Evolutionary conservation across 2,888 invertebrate species (phyloP), one percentile per base, ranked within the genome.

Genomic region (Candidula unifasciata): DNA sequence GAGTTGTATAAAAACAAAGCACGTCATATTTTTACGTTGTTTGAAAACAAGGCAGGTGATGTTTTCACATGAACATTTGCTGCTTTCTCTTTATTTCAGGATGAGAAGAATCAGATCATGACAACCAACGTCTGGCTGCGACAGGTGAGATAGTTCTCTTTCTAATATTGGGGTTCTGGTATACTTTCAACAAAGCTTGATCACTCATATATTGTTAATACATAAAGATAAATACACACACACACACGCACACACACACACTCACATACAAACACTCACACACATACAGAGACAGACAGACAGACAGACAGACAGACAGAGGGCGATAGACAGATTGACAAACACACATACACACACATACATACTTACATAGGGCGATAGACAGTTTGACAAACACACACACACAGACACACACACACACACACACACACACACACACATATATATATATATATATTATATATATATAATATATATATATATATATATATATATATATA

Each of bases 81-180:
- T 6, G n/a, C 35, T 0, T 71, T 81, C 76, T 80, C 82, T 84
- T n/a, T 85, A 44, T 90, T 89, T 90, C 96, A 98, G 98, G 98
- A 98, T 95, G 96, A 98, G 95, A 97, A 97, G 95, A 97, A 97
- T 95, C 98, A 98, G 96, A 97, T 98, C 93, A 98, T 98, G 98
- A 98, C 98, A 93, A 98, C 98, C 93, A 98, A 98, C 95, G 97
- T 98, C 89, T 98, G 98, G 98, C 97, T 98, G 92, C 97, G 97
- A 95, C 98, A 92, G 90, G 92, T 92, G 60, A 35, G 83, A 0
- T 74, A 44, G 8, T 44, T 44, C 13, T 6, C 6, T 44, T 10
- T 1, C 44, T 44, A 13, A 13, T 13, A 44, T 44, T 44, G 44
- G n/a, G n/a, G n/a, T n/a, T n/a, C n/a, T n/a, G n/a, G n/a, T n/a